A percentile compares a stretch with the other conserved stretches of the same genome.
These are phyloP conservation scores for Takifugu rubripes DNA, from an alignment of 2,797 vertebrate species.

Conservation along the genomic window DNA sequence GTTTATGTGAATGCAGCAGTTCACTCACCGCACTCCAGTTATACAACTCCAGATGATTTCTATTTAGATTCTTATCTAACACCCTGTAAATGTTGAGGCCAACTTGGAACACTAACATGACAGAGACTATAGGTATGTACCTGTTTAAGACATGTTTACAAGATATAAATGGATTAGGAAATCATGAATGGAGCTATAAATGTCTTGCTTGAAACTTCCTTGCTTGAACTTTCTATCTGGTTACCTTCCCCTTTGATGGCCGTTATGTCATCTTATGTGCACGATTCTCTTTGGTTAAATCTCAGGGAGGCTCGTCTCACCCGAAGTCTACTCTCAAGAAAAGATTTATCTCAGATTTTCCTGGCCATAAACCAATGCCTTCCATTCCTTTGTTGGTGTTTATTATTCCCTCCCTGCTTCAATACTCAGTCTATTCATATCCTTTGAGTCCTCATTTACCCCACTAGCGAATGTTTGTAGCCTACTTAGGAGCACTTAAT, in stretches of 20 bases:
- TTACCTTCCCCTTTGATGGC: slow-evolving; percentile 21
- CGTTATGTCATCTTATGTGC: slow-evolving; percentile 13
- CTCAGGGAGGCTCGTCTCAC: slow-evolving; percentile 1
- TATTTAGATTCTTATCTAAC: too few species aligned
- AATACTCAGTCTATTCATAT: slow-evolving; percentile 1
- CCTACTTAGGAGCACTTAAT: slow-evolving; percentile 16
- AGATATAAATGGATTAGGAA: too few species aligned
- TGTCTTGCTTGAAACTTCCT: background rate
- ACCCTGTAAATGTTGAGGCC: too few species aligned
- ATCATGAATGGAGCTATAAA: background rate
- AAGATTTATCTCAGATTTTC: slow-evolving; percentile 28
- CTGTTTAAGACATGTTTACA: too few species aligned
- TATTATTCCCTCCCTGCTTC: slow-evolving; percentile 10
- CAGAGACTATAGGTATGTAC: too few species aligned
- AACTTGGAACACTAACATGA: too few species aligned
- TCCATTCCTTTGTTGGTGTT: slow-evolving; percentile 12
- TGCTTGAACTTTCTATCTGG: slow-evolving; percentile 1
- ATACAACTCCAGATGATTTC: too few species aligned
- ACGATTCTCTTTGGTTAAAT: slow-evolving; percentile 22
- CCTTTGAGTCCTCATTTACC: slow-evolving; percentile 18
- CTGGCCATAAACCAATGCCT: slow-evolving; percentile 8
- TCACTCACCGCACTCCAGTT: too few species aligned
- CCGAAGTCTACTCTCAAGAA: slow-evolving; percentile 2
- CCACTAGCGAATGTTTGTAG: slow-evolving; percentile 9
- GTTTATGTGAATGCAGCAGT: too few species aligned